These are phyloP conservation scores for Gymnobelideus leadbeateri DNA, from an alignment of 2,113 vertebrate genomes.

Conservation along the genomic window DNA sequence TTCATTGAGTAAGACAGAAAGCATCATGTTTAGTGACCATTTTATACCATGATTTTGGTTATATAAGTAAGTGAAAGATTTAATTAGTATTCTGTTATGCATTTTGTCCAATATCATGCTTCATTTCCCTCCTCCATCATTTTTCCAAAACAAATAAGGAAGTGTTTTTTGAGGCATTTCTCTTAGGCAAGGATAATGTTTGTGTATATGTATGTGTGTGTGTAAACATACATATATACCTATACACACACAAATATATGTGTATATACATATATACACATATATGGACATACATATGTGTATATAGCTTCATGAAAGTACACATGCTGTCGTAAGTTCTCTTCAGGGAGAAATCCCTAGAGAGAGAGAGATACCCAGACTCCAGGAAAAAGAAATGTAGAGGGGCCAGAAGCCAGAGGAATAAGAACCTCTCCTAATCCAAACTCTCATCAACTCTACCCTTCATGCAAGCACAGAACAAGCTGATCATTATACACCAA, in stretches of 20 bases:
- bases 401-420: background rate
- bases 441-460: background rate
- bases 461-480: background rate
- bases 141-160: background rate
- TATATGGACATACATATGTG: background rate
- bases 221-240: background rate
- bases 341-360: background rate
- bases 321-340: background rate
- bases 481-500: background rate
- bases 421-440: background rate
- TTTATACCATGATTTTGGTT: background rate
- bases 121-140: too few species aligned
- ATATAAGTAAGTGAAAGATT: background rate
- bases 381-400: background rate
- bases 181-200: background rate
- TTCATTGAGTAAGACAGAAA: background rate
- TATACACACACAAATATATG: background rate
- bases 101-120: background rate
- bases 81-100: background rate
- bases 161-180: background rate
- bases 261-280: background rate
- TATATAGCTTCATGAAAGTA: background rate
- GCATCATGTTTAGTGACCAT: background rate
- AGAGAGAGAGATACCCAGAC: background rate
- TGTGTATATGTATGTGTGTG: background rate